These are phyloP conservation scores for Poeciliopsis gracilis DNA, from an alignment of 2,797 vertebrate species.

Conservation along the genomic window DNA sequence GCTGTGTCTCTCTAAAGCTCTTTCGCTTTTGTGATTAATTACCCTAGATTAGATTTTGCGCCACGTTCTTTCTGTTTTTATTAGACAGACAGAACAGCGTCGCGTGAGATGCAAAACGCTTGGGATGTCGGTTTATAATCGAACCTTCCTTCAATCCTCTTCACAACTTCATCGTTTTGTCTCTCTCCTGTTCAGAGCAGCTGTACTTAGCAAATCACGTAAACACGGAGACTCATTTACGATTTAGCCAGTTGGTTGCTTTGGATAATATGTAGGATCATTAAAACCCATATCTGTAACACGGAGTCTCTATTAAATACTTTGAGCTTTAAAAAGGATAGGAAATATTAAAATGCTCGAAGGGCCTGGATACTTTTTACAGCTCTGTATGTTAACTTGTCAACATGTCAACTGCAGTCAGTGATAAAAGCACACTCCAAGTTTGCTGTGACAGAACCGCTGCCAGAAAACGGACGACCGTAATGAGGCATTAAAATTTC, in stretches of 20 bases:
- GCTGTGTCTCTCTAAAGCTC: not conserved
- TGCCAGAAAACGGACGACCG: conserved; percentile 52
- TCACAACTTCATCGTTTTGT: not conserved
- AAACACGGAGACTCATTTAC: not conserved
- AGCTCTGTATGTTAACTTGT: conserved; percentile 57
- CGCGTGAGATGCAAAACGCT: not conserved
- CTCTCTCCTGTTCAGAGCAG: not conserved
- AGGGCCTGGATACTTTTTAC: not conserved
- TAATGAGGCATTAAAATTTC: conserved; percentile 76
- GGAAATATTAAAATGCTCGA: not conserved
- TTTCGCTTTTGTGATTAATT: not conserved
- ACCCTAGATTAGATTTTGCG: not conserved
- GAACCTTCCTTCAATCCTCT: not conserved
- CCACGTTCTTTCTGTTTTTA: not conserved
- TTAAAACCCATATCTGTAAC: not conserved
- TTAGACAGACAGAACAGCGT: not conserved
- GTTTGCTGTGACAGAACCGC: conserved; percentile 61
- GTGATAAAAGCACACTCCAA: conserved; percentile 62
- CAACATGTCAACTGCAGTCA: conserved; percentile 54
- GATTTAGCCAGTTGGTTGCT: not conserved
- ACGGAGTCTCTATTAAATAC: not conserved
- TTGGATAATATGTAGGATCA: not conserved
- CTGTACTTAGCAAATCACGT: not conserved
- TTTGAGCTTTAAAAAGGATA: not conserved
- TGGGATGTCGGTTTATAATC: not conserved